phyloP scores from a whole-genome alignment of 1,140 invertebrate species.

The Eriocheir sinensis region DNA sequence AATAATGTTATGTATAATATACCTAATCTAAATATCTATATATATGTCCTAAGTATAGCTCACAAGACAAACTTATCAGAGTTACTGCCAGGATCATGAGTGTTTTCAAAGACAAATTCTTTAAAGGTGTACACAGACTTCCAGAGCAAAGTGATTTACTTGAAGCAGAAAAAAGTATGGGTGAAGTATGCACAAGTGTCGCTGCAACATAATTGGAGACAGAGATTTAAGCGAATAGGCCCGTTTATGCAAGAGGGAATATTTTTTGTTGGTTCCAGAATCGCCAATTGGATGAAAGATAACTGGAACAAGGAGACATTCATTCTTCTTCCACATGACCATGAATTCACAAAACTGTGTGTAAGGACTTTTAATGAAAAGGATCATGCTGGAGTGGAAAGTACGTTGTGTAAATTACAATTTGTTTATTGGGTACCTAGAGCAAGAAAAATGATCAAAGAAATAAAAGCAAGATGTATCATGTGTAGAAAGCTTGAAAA shows the following conservation, averaged over 20 bases:
- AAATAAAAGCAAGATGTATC: conserved; percentile 45
- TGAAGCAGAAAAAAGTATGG: not conserved
- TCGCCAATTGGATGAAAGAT: conserved; percentile 40
- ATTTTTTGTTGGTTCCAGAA: conserved; percentile 40
- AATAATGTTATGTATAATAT: not conserved
- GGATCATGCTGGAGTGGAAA: not conserved
- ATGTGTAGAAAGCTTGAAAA: not conserved
- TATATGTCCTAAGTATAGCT: not conserved
- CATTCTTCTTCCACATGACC: conserved; percentile 13
- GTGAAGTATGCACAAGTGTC: not conserved
- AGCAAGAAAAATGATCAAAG: not conserved
- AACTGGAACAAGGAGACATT: conserved; percentile 26
- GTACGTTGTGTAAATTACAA: not conserved
- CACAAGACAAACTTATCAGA: not conserved
- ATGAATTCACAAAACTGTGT: conserved; percentile 31
- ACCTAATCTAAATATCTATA: not conserved
- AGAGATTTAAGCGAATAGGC: not conserved
- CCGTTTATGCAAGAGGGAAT: not conserved
- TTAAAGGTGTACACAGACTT: not conserved
- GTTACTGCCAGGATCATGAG: not conserved
- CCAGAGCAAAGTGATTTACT: not conserved
- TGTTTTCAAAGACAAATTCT: not conserved
- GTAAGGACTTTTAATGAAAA: not conserved
- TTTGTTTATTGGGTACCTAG: not conserved
- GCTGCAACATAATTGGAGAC: not conserved